Evolutionary conservation across 2,888 invertebrate genomes (phyloP).

Genomic region (Rhingia rostrata): DNA sequence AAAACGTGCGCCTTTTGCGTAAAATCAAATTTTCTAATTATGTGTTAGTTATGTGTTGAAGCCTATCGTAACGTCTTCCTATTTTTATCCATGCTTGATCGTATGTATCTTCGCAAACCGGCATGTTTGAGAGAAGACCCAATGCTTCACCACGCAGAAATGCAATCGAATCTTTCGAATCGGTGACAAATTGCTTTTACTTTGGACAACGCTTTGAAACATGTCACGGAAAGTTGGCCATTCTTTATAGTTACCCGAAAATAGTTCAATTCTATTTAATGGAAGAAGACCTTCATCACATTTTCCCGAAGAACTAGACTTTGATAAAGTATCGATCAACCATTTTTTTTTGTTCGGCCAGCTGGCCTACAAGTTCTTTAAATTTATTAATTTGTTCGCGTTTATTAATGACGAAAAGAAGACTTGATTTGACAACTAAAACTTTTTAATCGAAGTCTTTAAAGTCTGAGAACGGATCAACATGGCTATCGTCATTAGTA

Average conservation of each 20-base stretch:
- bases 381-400: neutral
- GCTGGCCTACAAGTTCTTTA: neutral
- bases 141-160: constrained; percentile 30
- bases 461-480: neutral
- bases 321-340: neutral
- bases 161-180: neutral
- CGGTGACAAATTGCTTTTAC: neutral
- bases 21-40: constrained; percentile 7
- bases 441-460: neutral
- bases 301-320: neutral
- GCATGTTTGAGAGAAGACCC: no score
- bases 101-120: constrained; percentile 17
- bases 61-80: constrained; percentile 12
- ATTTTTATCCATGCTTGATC: constrained; percentile 11
- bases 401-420: neutral
- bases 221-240: neutral
- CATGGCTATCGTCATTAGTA: neutral
- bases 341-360: neutral
- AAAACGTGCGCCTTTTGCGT: no score
- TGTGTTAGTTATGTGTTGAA: constrained; percentile 15
- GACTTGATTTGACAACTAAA: neutral
- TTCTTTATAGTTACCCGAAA: neutral
- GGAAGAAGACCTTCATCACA: neutral
- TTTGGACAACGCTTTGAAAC: no score
- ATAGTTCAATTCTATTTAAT: neutral